phyloP scores from a whole-genome alignment of 2,888 invertebrate species.

The Drosophila greeni region DNA sequence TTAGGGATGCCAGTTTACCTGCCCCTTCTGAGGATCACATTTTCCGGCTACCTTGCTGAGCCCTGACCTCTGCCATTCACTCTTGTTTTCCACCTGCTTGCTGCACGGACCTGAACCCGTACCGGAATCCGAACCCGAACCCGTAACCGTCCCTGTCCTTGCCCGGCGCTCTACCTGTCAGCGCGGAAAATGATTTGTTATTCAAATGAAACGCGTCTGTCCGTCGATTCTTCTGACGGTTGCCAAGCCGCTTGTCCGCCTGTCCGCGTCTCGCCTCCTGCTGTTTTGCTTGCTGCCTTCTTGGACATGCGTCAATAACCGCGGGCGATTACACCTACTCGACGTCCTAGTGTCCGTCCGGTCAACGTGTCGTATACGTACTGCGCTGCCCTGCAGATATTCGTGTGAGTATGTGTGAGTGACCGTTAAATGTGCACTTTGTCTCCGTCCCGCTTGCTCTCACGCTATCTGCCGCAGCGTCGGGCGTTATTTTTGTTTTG shows the following conservation, averaged over 20 bases:
- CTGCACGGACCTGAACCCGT: constrained; percentile 16
- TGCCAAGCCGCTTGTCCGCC: constrained; percentile 39
- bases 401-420: constrained; percentile 19
- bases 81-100: constrained; percentile 23
- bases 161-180: constrained; percentile 44
- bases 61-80: constrained; percentile 20
- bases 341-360: constrained; percentile 57
- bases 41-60: constrained; percentile 7
- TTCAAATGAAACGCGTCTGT: constrained; percentile 60
- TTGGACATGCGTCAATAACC: constrained; percentile 65
- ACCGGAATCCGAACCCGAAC: constrained; percentile 20
- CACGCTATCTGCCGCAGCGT: constrained; percentile 10
- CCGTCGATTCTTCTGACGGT: constrained; percentile 48
- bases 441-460: constrained; percentile 14
- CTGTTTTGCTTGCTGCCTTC: constrained; percentile 45
- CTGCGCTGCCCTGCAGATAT: constrained; percentile 23
- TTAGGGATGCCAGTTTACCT: constrained; percentile 16
- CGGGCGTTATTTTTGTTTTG: constrained; percentile 29
- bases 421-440: constrained; percentile 49
- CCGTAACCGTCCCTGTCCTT: constrained; percentile 36
- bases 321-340: constrained; percentile 62
- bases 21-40: constrained; percentile 9
- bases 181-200: constrained; percentile 58
- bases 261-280: constrained; percentile 12
- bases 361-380: constrained; percentile 65